A percentile compares a stretch with the other conserved stretches of the same genome.
phyloP scores from a whole-genome alignment of 2,113 vertebrate genomes.

The Psittacara wagleri region DNA sequence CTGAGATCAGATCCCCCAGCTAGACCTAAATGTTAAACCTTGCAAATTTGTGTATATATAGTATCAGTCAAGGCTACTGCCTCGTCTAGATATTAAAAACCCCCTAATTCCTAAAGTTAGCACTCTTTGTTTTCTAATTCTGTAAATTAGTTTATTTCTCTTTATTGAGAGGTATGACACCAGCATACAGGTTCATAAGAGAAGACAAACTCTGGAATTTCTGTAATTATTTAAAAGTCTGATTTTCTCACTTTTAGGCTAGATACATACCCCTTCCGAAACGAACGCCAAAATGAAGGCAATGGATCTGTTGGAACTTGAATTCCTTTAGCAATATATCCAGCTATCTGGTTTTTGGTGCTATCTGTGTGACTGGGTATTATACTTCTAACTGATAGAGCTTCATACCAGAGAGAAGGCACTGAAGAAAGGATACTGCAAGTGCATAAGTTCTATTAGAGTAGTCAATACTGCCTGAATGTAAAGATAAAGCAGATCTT shows the following conservation, averaged over 20 bases:
- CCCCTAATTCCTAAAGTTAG: background rate
- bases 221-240: background rate
- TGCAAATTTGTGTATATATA: background rate
- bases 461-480: background rate
- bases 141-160: background rate
- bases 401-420: background rate
- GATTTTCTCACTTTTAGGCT: background rate
- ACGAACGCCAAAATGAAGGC: background rate
- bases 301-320: background rate
- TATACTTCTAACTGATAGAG: background rate
- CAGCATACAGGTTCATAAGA: background rate
- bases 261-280: background rate
- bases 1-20: background rate
- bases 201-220: background rate
- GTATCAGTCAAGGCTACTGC: background rate
- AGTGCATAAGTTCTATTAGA: background rate
- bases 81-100: background rate
- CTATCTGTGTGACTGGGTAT: background rate
- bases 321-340: background rate
- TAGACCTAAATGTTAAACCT: background rate
- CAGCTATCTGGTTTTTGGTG: background rate
- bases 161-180: background rate
- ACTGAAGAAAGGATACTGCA: background rate
- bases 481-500: background rate
- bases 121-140: background rate